These are phyloP conservation scores for Sepioteuthis lessoniana DNA, from an alignment of 2,888 invertebrate species.

Conservation along the genomic window DNA sequence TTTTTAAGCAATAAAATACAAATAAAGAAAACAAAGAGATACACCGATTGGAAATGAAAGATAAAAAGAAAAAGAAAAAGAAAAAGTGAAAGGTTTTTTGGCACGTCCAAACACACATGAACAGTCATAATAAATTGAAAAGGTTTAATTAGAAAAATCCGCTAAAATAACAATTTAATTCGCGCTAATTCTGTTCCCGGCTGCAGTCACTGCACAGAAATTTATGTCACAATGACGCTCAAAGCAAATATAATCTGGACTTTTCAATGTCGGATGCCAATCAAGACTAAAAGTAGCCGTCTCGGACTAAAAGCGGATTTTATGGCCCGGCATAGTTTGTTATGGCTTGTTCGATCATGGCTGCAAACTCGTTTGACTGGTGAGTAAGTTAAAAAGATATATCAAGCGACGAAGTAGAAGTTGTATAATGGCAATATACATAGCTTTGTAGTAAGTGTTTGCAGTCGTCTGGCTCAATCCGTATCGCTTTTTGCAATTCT, in stretches of 20 bases:
- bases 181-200: slow-evolving; percentile 15
- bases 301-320: not conserved
- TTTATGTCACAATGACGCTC: not conserved
- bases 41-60: not conserved
- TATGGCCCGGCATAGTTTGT: not conserved
- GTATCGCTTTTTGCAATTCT: not conserved
- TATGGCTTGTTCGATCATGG: not conserved
- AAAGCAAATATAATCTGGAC: slow-evolving; percentile 1
- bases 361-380: not conserved
- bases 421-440: not conserved
- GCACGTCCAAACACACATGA: slow-evolving; percentile 17
- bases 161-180: not conserved
- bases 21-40: not conserved
- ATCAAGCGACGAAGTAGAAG: not conserved
- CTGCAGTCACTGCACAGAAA: not conserved
- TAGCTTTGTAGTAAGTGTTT: not conserved
- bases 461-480: not conserved
- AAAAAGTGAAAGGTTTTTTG: not conserved
- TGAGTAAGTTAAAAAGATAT: not conserved
- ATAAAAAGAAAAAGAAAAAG: not conserved
- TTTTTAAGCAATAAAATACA: not conserved
- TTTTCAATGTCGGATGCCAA: slow-evolving; percentile 20
- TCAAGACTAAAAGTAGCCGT: not conserved
- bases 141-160: not conserved
- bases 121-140: not conserved